Base-by-base conservation (phyloP, 2,797 vertebrate genomes). In the Molothrus ater region DNA sequence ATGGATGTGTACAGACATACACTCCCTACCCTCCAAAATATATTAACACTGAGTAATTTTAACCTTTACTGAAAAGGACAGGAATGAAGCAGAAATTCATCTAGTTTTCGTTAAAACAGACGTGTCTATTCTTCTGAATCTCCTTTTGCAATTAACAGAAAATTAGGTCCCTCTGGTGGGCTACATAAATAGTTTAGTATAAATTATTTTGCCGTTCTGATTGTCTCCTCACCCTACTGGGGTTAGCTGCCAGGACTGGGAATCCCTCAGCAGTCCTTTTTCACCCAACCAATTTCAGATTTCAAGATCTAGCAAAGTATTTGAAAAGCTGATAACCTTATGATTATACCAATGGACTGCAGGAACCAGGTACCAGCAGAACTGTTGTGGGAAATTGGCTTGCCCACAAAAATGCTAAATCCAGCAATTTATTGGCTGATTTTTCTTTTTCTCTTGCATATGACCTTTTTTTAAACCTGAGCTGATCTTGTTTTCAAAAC, bases 1-100 rank as follows among this genome's bases (percentile, higher is more conserved):
- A 72, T 28, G 15, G 19, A 32, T 81, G 34, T 60, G 32, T 25
- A 50, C 7, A 15, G 17, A 57, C 7, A 29, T 20, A 45, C 2
- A 47, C 0, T 0, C 6, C 5, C 6, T 4, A 1, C 3, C 3
- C 9, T 20, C 13, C 5, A 15, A 47, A 53, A 19, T 45, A 16
- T 43, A 75, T 43, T 54, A 66, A 34, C 5, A 40, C 6, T 70
- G 25, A 80, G 42, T n/a, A 79, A 50, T 91, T 70, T 69, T 63
- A 80, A 76, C 16, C 14, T 86, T 82, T 80, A 48, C 34, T 73
- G 11, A 72, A 65, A 87, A 86, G 70, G 9, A 32, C 18, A 71
- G 17, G 60, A 66, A 66, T 20, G 1, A 88, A 91, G 16, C 3
- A 21, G 40, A 32, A 60, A 80, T 54, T 63, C 7, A 65, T 47